Conservation (phyloP, 2,113 vertebrate species). For the Trinectes maculatus region DNA sequence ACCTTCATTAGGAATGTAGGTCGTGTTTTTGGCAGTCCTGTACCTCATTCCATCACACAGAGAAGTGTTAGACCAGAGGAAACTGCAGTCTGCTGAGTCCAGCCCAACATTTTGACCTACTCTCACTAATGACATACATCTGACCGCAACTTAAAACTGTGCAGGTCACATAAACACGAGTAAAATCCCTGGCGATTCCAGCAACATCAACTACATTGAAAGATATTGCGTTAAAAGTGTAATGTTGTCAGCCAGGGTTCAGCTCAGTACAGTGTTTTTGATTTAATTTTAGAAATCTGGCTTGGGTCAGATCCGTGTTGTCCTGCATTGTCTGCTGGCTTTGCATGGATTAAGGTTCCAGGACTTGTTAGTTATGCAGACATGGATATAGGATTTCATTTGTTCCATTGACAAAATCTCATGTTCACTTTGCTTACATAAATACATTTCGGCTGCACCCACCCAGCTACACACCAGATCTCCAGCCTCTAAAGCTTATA, state of each 20-base stretch:
- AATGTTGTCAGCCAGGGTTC: background rate
- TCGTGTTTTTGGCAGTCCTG: conserved; percentile 70
- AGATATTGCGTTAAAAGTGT: too few relatives aligned
- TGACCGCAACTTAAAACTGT: too few relatives aligned
- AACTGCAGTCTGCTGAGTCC: conserved; percentile 33
- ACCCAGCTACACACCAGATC: conserved; percentile 38
- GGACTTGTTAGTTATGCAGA: conserved; percentile 66
- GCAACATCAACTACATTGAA: too few relatives aligned
- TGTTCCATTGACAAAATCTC: conserved; percentile 79
- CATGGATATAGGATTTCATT: conserved; percentile 79
- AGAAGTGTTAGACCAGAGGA: conserved; percentile 39
- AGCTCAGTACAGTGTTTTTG: conserved; percentile 41
- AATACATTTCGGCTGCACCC: conserved; percentile 55
- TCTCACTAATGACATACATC: background rate
- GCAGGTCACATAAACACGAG: background rate
- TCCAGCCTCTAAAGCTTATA: conserved; percentile 18
- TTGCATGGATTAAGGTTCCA: conserved; percentile 57
- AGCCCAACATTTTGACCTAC: conserved; percentile 14
- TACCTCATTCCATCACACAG: conserved; percentile 66
- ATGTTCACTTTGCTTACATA: conserved; percentile 73
- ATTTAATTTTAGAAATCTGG: conserved; percentile 62
- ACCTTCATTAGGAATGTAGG: conserved; percentile 76
- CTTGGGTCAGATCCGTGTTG: conserved; percentile 35
- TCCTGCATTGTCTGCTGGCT: conserved; percentile 54
- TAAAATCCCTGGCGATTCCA: background rate